A percentile compares a stretch with the other conserved stretches of the same genome.
phyloP scores from a whole-genome alignment of 2,888 invertebrate genomes.

The Polylopha cassiicola region DNA sequence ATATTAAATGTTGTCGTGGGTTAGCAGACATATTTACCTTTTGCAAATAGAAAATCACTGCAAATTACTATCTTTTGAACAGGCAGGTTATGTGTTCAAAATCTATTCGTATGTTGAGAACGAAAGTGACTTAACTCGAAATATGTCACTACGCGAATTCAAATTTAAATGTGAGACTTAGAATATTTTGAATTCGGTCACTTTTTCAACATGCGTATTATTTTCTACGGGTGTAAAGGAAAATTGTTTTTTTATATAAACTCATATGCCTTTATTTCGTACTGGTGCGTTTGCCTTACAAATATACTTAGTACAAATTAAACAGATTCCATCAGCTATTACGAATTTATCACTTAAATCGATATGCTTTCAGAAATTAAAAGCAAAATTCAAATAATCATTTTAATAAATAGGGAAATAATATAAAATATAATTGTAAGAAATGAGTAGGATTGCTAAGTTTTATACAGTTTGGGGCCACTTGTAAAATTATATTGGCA shows the following conservation, averaged over 20 bases:
- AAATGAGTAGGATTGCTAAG: constrained; percentile 12
- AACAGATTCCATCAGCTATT: constrained; percentile 56
- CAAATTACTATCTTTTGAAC: too few relatives aligned
- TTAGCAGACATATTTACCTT: too few relatives aligned
- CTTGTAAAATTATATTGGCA: too few relatives aligned
- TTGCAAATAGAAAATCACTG: too few relatives aligned
- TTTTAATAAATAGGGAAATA: constrained; percentile 36
- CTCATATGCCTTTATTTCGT: constrained; percentile 76
- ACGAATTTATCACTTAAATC: constrained; percentile 59
- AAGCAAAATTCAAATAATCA: constrained; percentile 46
- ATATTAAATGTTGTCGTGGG: too few relatives aligned
- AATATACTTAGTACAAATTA: constrained; percentile 66
- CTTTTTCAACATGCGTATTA: background rate
- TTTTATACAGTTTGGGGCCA: background rate
- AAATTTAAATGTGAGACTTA: too few relatives aligned
- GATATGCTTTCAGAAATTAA: constrained; percentile 60
- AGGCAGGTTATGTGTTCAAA: too few relatives aligned
- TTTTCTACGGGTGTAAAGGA: background rate
- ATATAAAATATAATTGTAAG: constrained; percentile 26
- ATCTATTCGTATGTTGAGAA: background rate
- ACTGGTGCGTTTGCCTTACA: constrained; percentile 76
- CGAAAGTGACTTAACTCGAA: too few relatives aligned
- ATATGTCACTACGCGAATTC: too few relatives aligned
- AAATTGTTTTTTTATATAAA: constrained; percentile 47
- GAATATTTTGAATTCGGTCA: background rate